Conservation (phyloP, 2,797 vertebrate species). For the Pristis pectinata region DNA sequence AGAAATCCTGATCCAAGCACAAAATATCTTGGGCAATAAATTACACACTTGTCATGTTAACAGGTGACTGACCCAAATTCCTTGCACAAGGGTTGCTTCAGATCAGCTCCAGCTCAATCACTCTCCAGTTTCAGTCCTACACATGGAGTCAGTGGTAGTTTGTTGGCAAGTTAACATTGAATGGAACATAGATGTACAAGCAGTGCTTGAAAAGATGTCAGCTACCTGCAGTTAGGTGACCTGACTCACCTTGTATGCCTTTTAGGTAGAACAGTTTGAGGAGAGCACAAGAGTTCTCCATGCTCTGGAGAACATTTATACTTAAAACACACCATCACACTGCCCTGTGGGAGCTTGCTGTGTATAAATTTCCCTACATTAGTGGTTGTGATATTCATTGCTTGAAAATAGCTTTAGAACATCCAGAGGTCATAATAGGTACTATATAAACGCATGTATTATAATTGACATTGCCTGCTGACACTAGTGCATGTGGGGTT, state of each 20-base stretch:
- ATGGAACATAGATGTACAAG: background rate
- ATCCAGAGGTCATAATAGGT: background rate
- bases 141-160: background rate
- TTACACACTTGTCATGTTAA: background rate
- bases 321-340: background rate
- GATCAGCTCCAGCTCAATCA: background rate
- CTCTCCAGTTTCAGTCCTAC: background rate
- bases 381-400: no score
- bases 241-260: background rate
- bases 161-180: background rate
- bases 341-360: background rate
- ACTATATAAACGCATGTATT: background rate
- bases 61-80: background rate
- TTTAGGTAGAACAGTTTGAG: background rate
- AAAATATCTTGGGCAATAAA: background rate
- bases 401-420: background rate
- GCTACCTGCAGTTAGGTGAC: no score
- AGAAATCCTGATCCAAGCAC: constrained; percentile 9
- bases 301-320: background rate
- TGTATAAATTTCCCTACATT: background rate
- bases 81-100: background rate
- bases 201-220: background rate
- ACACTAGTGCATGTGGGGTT: background rate
- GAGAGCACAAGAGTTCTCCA: background rate
- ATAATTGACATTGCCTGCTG: background rate